Base-by-base conservation (phyloP, 1,140 invertebrate species). In the Gryllus bimaculatus region DNA sequence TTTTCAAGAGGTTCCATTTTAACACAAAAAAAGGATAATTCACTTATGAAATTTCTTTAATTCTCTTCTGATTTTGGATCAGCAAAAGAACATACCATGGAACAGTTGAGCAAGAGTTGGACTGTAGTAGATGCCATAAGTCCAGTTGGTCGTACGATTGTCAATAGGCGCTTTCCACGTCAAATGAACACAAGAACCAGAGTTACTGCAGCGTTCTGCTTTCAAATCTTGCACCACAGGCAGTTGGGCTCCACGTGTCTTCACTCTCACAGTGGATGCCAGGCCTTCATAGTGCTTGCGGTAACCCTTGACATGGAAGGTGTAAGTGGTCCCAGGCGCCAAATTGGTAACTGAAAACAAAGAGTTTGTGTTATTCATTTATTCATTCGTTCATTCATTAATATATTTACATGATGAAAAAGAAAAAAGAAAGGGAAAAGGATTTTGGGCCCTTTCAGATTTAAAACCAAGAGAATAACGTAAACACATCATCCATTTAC, bases 101-200 rank as follows among this genome's bases (percentile, higher is more conserved):
- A 89, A 88, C 13, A 90, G 81, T 20, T 89, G 84, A 8, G 83
- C 81, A 81, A 86, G 86, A 12, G 84, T 87, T 0, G 87, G 83
- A 0, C 87, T 90, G 82, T 91, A 92, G 85, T 91, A 89, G 39
- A 93, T 87, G 39, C 91, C 91, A 83, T 93, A 92, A 8, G 87
- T 83, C 88, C 90, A 90, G 49, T 88, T 87, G 13, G 87, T 84
- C 78, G 89, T 90, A 26, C 87, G 83, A 0, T 84, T 82, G 74
- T 87, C 87, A 39, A 88, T 88, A 0, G 91, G 90, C 13, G 87
- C 85, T 66, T 88, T 85, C 93, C 93, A 94, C 7, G 54, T 3
- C 54, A 66, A 18, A 66, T 66, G 10, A 18, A 66, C 54, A 66
- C 54, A 66, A 10, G 18, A 10, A 13, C 54, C 54, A 66, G 54